Conservation (phyloP, 92 coral and sea anemone genomes). For the Palythoa heliodiscus region DNA sequence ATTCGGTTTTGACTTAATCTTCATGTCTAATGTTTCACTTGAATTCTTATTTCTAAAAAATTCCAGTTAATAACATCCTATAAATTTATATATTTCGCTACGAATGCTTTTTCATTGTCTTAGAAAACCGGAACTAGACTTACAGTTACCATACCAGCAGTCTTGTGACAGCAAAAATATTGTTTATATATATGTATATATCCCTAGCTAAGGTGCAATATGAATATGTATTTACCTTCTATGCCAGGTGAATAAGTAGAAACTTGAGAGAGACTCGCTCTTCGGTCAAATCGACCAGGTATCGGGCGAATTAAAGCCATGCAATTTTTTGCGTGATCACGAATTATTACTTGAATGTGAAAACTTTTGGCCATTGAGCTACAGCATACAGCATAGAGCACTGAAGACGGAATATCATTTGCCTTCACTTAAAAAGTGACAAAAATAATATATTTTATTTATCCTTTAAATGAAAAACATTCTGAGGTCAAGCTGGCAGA, state of each 20-base stretch:
- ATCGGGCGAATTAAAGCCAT: slow-evolving; percentile 46
- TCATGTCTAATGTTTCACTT: background rate
- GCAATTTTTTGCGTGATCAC: slow-evolving; percentile 39
- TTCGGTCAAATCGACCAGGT: slow-evolving; percentile 21
- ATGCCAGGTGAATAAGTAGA: slow-evolving; percentile 23
- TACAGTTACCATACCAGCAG: background rate
- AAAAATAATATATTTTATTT: slow-evolving; percentile 40
- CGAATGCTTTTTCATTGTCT: background rate
- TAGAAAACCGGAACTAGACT: background rate
- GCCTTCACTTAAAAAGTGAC: slow-evolving; percentile 29
- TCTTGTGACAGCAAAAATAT: too few species aligned
- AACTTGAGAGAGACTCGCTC: slow-evolving; percentile 30
- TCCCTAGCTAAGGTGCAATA: slow-evolving; percentile 1
- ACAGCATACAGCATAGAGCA: background rate
- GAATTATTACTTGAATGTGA: slow-evolving; percentile 24
- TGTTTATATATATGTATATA: background rate
- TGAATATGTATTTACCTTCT: slow-evolving; percentile 49
- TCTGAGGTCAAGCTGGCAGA: slow-evolving; percentile 21
- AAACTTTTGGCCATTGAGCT: slow-evolving; percentile 37
- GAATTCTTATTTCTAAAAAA: background rate
- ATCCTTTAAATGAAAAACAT: slow-evolving; percentile 38
- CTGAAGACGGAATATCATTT: slow-evolving; percentile 21
- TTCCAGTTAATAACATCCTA: background rate
- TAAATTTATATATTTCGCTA: background rate
- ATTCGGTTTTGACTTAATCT: background rate